Evolutionary conservation across 1,140 invertebrate species (phyloP).

Genomic region (Phymastichus coffea): DNA sequence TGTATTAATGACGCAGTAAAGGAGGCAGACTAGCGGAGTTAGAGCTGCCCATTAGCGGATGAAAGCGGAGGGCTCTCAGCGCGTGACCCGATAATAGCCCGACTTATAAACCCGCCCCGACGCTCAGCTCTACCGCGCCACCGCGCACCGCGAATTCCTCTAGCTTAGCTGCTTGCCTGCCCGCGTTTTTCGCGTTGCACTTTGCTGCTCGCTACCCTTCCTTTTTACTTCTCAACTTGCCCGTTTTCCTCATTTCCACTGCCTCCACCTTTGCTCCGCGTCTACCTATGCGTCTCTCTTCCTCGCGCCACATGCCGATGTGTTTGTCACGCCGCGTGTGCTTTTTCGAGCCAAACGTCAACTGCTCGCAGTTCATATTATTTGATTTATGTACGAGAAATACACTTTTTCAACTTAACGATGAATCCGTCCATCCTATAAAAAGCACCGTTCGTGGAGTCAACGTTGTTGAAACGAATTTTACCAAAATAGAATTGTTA

Average conservation of each 20-base stretch:
- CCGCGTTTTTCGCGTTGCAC: conserved; percentile 37
- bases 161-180: too few relatives aligned
- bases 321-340: neutral
- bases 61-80: conserved; percentile 56
- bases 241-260: neutral
- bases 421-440: too few relatives aligned
- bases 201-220: neutral
- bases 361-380: too few relatives aligned
- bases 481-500: too few relatives aligned
- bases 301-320: neutral
- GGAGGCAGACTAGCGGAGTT: conserved; percentile 45
- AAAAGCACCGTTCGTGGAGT: too few relatives aligned
- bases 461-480: too few relatives aligned
- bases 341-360: too few relatives aligned
- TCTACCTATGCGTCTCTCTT: conserved; percentile 21
- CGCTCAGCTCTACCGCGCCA: too few relatives aligned
- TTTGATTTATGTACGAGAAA: too few relatives aligned
- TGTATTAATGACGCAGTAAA: conserved; percentile 53
- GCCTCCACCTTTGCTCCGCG: neutral
- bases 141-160: conserved; percentile 42
- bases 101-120: conserved; percentile 44
- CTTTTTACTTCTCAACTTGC: too few relatives aligned
- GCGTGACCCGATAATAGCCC: conserved; percentile 56
- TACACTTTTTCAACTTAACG: too few relatives aligned
- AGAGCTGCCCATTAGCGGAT: conserved; percentile 55